Base-by-base conservation (phyloP, 1,140 invertebrate genomes). In the Drosophila aff. region DNA sequence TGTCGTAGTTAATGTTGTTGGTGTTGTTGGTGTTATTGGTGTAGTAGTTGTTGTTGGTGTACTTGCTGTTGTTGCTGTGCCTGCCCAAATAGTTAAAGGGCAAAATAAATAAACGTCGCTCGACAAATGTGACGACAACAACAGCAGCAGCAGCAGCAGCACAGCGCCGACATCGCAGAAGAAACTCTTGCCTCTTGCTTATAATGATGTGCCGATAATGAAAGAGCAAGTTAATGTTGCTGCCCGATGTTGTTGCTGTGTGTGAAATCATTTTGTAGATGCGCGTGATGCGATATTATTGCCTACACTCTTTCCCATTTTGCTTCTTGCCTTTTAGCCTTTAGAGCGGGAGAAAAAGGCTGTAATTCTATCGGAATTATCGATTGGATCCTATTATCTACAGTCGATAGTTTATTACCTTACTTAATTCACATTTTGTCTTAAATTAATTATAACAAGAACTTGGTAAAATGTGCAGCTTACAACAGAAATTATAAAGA, bases 81-180 rank as follows among this genome's bases (percentile, higher is more conserved):
- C 72, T 83, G 81, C 81, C 81, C 81, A 83, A 83, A 83, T 83
- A 83, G 81, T 83, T 83, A 83, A 83, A 79, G 81, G 81, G 77
- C 81, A 84, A 84, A 80, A 63, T 80, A 84, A 84, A 84, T 81
- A 85, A 85, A 84, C 81, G 77, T 82, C 33, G 74, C 33, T 52
- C 60, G 60, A 68, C 64, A 68, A 75, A 76, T 69, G 76, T 69
- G 73, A 71, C 72, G 65, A 60, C 72, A 61, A 64, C 64, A 52
- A 58, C 31, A 62, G 40, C 43, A 40, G 31, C n/a, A 28, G 6
- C 47, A 18, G 13, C 57, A 26, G 13, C 3, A 18, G 18, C 33
- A 66, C 47, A 55, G 49, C 62, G 33, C 40, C 60, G 23, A 15
- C 41, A 23, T 38, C 52, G 33, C 4, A 21, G 44, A 40, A 66